phyloP scores from a whole-genome alignment of 2,888 invertebrate species.

The Abrostola triplasia region DNA sequence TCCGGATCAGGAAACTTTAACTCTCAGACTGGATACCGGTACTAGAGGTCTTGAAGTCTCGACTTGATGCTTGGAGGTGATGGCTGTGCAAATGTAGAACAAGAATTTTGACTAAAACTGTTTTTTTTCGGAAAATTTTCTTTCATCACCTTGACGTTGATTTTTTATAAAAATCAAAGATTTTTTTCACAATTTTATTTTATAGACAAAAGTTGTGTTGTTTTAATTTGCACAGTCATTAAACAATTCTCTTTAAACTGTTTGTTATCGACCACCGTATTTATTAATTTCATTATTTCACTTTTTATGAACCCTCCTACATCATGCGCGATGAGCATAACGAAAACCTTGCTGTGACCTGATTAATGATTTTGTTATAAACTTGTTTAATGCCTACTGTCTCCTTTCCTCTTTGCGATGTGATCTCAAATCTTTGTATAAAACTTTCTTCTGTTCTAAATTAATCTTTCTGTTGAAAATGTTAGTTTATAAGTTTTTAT shows the following conservation, averaged over 20 bases:
- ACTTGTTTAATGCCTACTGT: constrained; percentile 54
- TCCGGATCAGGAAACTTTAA: constrained; percentile 83
- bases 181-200: constrained; percentile 20
- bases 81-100: constrained; percentile 49
- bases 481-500: constrained; percentile 63
- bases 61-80: constrained; percentile 58
- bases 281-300: constrained; percentile 50
- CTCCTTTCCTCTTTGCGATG: constrained; percentile 52
- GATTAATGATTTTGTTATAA: constrained; percentile 58
- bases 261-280: constrained; percentile 45
- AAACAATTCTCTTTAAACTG: constrained; percentile 25
- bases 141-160: constrained; percentile 22
- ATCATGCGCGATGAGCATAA: constrained; percentile 54
- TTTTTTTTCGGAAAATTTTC: neutral
- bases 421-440: constrained; percentile 70
- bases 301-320: constrained; percentile 48
- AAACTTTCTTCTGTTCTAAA: constrained; percentile 60
- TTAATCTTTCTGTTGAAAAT: constrained; percentile 56
- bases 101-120: constrained; percentile 7
- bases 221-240: constrained; percentile 49
- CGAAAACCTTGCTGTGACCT: constrained; percentile 64
- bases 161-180: constrained; percentile 46
- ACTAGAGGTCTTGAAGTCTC: constrained; percentile 62
- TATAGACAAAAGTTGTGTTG: constrained; percentile 1
- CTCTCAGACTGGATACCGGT: constrained; percentile 81